phyloP scores from a whole-genome alignment of 2,888 invertebrate genomes.

The Globia sparganii region DNA sequence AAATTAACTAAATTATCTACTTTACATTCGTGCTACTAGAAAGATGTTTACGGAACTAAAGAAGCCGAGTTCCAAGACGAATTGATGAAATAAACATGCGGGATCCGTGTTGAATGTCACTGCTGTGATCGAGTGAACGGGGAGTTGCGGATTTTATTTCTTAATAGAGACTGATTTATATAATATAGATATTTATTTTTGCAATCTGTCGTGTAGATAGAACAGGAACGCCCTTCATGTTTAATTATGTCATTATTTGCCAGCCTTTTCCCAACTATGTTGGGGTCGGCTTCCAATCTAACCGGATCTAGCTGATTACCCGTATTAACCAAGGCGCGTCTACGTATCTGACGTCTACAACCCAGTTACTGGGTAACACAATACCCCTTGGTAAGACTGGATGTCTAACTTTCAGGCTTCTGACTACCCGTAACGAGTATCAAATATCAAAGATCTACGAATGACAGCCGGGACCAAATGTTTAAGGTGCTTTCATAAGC shows the following conservation, averaged over 20 bases:
- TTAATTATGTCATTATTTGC: not conserved
- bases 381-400: no score
- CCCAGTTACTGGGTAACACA: no score
- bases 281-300: no score
- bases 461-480: no score
- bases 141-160: conserved; percentile 16
- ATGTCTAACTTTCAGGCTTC: no score
- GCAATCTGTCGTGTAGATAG: not conserved
- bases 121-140: conserved; percentile 29
- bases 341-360: no score
- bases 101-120: conserved; percentile 29
- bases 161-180: not conserved
- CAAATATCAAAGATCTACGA: no score
- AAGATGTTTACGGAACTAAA: conserved; percentile 1
- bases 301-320: no score
- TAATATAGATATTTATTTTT: not conserved
- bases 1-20: not conserved
- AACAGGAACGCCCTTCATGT: not conserved
- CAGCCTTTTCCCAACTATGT: no score
- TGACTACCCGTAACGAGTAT: no score
- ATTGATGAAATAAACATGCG: conserved; percentile 14
- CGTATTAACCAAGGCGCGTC: no score
- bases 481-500: no score
- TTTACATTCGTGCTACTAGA: conserved; percentile 13
- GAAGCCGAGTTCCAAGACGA: not conserved